Evolutionary conservation across 2,113 vertebrate species (phyloP).

Genomic region (Egretta garzetta): DNA sequence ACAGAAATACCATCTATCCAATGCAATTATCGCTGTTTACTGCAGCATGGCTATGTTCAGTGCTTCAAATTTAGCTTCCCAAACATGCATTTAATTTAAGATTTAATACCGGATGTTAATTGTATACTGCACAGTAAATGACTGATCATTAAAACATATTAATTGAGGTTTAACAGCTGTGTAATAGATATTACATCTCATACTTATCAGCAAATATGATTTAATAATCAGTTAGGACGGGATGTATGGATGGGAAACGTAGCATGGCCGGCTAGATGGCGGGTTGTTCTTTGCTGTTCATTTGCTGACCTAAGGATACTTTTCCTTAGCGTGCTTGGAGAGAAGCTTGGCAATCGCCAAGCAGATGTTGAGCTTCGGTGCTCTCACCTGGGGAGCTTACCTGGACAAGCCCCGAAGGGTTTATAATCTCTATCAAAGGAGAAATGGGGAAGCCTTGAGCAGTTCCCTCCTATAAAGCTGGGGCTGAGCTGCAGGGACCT

Average conservation of each 20-base stretch:
- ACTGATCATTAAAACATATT: constrained; percentile 67
- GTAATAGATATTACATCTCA: constrained; percentile 64
- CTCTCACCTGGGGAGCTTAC: background rate
- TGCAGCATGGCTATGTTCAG: background rate
- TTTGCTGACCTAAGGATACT: background rate
- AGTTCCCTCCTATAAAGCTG: background rate
- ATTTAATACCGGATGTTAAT: constrained; percentile 58
- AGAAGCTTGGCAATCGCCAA: background rate
- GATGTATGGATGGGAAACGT: background rate
- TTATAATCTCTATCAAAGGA: background rate
- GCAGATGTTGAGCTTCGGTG: background rate
- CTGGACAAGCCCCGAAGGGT: background rate
- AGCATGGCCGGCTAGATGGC: background rate
- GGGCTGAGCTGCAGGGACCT: background rate
- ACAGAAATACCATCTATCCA: background rate
- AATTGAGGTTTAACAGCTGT: constrained; percentile 67
- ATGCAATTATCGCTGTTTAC: background rate
- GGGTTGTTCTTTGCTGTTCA: background rate
- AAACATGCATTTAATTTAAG: constrained; percentile 61
- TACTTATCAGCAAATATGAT: constrained; percentile 63
- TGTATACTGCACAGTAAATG: constrained; percentile 60
- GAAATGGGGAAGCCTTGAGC: background rate
- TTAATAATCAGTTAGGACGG: constrained; percentile 52
- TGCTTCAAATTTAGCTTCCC: constrained; percentile 41
- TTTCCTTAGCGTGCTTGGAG: background rate